phyloP scores from a whole-genome alignment of 2,113 vertebrate species.

The Nicator chloris region DNA sequence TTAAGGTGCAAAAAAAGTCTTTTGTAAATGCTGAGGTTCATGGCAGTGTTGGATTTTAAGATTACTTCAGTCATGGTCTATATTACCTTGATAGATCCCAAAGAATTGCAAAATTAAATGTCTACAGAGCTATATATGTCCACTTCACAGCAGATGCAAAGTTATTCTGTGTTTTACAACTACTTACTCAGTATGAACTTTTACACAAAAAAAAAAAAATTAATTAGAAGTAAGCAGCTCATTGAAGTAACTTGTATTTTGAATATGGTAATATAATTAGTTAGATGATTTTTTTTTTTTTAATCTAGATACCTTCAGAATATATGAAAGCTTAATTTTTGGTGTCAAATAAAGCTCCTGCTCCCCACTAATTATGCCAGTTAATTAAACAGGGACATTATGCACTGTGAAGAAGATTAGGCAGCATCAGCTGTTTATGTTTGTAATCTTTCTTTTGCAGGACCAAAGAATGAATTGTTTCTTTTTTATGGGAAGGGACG shows the following conservation, averaged over 20 bases:
- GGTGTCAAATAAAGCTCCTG: conserved; percentile 23
- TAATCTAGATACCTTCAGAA: conserved; percentile 64
- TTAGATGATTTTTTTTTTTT: conserved; percentile 22
- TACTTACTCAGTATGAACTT: conserved; percentile 42
- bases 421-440: conserved; percentile 65
- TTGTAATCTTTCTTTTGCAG: conserved; percentile 80
- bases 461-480: conserved; percentile 94
- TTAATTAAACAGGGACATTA: conserved; percentile 74
- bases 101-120: conserved; percentile 68
- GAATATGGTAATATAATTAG: conserved; percentile 75
- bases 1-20: background rate
- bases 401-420: conserved; percentile 68
- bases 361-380: conserved; percentile 63
- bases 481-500: conserved; percentile 98
- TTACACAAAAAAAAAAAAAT: conserved; percentile 40
- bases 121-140: conserved; percentile 33
- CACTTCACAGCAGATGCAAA: conserved; percentile 51
- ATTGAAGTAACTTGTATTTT: conserved; percentile 72
- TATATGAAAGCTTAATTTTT: conserved; percentile 72
- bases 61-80: conserved; percentile 6
- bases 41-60: conserved; percentile 1
- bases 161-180: conserved; percentile 42
- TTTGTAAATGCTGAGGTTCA: conserved; percentile 10
- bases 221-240: conserved; percentile 65
- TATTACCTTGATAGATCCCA: conserved; percentile 28